A percentile compares a stretch with the other conserved stretches of the same genome.
Conservation (phyloP, 2,888 invertebrate species). For the Orthosia gothica region DNA sequence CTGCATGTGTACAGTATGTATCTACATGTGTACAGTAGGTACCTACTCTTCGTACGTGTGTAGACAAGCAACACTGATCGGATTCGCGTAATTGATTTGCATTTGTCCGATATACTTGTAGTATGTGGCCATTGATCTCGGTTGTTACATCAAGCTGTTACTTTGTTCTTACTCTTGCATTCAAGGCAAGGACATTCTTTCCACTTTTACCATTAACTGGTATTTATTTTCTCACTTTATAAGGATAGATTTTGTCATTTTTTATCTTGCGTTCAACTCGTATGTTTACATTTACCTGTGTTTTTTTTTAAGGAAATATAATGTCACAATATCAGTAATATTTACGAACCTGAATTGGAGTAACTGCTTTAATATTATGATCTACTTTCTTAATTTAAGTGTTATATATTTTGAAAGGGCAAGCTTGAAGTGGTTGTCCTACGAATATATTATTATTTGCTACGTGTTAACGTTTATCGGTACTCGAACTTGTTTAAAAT, state of each 20-base stretch:
- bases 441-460: background rate
- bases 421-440: background rate
- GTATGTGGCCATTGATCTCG: constrained; percentile 71
- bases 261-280: background rate
- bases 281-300: constrained; percentile 1
- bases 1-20: constrained; percentile 48
- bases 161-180: constrained; percentile 35
- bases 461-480: background rate
- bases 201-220: constrained; percentile 11
- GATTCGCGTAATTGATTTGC: constrained; percentile 76
- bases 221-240: background rate
- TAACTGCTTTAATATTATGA: background rate
- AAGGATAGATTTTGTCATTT: constrained; percentile 15
- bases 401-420: background rate
- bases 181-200: constrained; percentile 26
- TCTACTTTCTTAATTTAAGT: constrained; percentile 5
- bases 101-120: constrained; percentile 71
- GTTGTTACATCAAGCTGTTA: constrained; percentile 32
- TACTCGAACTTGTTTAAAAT: background rate
- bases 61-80: constrained; percentile 62
- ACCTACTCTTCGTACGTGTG: constrained; percentile 68
- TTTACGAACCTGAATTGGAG: background rate
- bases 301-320: constrained; percentile 11
- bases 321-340: background rate
- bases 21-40: constrained; percentile 45